Conservation (phyloP, 2,888 invertebrate genomes). For the Erpobdella octoculata region DNA sequence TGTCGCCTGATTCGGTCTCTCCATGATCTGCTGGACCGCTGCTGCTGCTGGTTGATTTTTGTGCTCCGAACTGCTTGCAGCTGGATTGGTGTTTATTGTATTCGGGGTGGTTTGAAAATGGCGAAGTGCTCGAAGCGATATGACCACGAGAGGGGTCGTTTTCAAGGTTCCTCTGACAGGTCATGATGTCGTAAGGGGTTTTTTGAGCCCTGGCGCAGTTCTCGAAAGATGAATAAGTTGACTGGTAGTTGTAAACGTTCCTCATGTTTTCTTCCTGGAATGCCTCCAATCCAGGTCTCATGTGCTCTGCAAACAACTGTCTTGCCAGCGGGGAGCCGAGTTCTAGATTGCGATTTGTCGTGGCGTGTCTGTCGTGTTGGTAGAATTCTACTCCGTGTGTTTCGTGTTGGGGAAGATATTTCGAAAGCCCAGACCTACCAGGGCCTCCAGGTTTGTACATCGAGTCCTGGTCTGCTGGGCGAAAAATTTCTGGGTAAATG, state of each 20-base stretch:
- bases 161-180: not conserved
- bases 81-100: not conserved
- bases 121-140: not conserved
- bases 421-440: not conserved
- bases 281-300: not conserved
- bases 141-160: not conserved
- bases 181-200: not conserved
- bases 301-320: not conserved
- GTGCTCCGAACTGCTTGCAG: not conserved
- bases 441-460: not conserved
- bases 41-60: not conserved
- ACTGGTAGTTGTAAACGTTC: not conserved
- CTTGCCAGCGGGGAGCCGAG: not conserved
- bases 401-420: not conserved
- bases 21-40: no score
- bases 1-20: not conserved
- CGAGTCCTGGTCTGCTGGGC: not conserved
- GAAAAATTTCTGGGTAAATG: not conserved
- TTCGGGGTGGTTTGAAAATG: not conserved
- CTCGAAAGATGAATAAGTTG: not conserved
- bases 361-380: not conserved
- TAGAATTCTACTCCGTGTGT: not conserved
- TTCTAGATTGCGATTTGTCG: not conserved
- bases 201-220: not conserved
- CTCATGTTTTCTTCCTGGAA: not conserved